Evolutionary conservation across 2,888 invertebrate species (phyloP), one percentile per base, ranked within the genome.

Genomic region (Eumerus sabulonum): DNA sequence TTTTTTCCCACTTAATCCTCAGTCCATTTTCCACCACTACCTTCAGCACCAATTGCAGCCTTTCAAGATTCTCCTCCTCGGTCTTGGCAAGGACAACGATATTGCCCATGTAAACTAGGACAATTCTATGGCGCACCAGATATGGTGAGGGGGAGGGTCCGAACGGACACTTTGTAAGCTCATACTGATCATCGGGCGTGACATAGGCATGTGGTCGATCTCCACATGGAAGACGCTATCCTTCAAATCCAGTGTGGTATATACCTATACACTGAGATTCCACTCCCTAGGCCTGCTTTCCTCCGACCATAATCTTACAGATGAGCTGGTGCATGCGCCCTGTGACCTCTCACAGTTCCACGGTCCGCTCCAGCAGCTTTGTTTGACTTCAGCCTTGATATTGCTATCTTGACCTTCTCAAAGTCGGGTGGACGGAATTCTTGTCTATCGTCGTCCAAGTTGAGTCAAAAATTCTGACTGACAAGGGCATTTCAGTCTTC

Each of bases 141-240:
- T 35, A 76, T 14, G 88, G 88, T 11, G 83, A 83, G 17, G 85
- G 86, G 44, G 85, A 86, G 5, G 87, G 56, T 7, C 87, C 88
- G 83, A 88, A 89, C 0, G 87, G 87, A 9, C 40, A 42, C 48
- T 42, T 51, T 4, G n/a, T 27, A 12, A 51, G 27, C 12, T 51
- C 51, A 1, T 27, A 51, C 14, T 51, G 51, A 7, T 27, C 35
- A 35, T 51, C 13, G 12, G 51, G 51, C 27, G 51, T 51, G n/a
- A 51, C 51, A 14, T 19, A 51, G 1, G 51, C 27, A 4, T 12
- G 11, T 51, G 1, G 3, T 51, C 51, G 9, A 27, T 36, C 5
- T n/a, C 40, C 11, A 9, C 5, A n/a, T 9, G 40, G 40, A 40
- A 40, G 9, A 40, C 3, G 3, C 40, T 11, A 11, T 40, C 40